Conservation (phyloP, 2,888 invertebrate genomes). For the Yponomeuta cagnagella region DNA sequence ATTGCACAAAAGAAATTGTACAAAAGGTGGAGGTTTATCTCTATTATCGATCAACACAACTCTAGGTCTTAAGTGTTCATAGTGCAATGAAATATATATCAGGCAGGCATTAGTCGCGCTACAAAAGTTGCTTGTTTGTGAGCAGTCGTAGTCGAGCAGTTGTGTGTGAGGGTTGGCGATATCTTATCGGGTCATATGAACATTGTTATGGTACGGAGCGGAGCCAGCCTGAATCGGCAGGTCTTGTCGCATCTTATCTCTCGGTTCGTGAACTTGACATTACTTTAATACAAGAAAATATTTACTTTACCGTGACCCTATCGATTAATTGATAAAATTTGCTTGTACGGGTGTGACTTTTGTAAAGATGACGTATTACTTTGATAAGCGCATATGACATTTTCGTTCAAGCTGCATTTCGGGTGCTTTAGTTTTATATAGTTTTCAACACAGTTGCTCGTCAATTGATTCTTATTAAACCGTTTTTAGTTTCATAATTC, state of each 20-base stretch:
- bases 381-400: too few species aligned
- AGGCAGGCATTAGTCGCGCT: not conserved
- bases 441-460: too few species aligned
- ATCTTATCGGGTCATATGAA: not conserved
- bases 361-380: not conserved
- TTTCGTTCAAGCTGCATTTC: too few species aligned
- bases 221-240: not conserved
- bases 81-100: not conserved
- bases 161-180: not conserved
- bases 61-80: not conserved
- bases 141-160: not conserved
- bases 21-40: not conserved
- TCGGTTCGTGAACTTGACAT: not conserved
- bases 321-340: constrained; percentile 4
- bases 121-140: not conserved
- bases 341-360: not conserved
- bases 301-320: not conserved
- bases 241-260: not conserved
- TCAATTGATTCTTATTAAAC: too few species aligned
- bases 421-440: too few species aligned
- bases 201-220: not conserved
- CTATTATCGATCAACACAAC: not conserved
- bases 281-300: not conserved
- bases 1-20: too few species aligned
- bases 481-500: too few species aligned